These are phyloP conservation scores for Dusona sp. DNA, from an alignment of 2,888 invertebrate genomes.

Conservation along the genomic window DNA sequence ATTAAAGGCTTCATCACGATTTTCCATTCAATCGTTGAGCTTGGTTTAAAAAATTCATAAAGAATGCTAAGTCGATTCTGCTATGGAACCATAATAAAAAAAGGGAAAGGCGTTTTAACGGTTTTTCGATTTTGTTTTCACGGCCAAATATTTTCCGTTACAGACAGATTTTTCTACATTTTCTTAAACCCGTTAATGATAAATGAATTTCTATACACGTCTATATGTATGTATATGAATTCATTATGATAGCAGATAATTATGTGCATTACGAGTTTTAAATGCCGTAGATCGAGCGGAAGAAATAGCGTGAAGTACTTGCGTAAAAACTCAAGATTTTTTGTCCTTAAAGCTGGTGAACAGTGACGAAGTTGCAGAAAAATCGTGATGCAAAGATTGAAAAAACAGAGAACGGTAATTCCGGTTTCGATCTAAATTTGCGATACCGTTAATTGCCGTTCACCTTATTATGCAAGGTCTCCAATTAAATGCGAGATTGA, in stretches of 20 bases:
- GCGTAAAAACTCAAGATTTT: conserved; percentile 16
- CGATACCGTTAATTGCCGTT: conserved; percentile 70
- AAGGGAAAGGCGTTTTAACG: neutral
- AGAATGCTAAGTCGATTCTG: neutral
- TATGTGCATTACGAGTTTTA: conserved; percentile 20
- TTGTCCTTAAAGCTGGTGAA: conserved; percentile 39
- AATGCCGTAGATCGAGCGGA: conserved; percentile 31
- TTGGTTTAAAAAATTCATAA: neutral
- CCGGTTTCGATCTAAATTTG: conserved; percentile 71
- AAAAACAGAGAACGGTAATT: conserved; percentile 72
- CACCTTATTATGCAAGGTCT: conserved; percentile 78
- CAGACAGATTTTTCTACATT: neutral
- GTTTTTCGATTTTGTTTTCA: conserved; percentile 17
- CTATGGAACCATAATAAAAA: neutral
- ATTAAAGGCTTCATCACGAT: neutral
- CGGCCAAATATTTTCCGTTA: neutral
- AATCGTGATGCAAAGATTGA: conserved; percentile 49
- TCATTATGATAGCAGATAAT: conserved; percentile 10
- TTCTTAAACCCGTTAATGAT: neutral
- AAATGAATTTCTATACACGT: too few species aligned
- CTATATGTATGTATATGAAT: neutral
- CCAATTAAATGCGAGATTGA: conserved; percentile 53
- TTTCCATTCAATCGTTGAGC: neutral
- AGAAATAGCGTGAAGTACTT: conserved; percentile 43
- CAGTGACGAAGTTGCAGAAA: conserved; percentile 52